phyloP scores from a whole-genome alignment of 1,140 invertebrate species.

The Daktulosphaira vitifoliae region DNA sequence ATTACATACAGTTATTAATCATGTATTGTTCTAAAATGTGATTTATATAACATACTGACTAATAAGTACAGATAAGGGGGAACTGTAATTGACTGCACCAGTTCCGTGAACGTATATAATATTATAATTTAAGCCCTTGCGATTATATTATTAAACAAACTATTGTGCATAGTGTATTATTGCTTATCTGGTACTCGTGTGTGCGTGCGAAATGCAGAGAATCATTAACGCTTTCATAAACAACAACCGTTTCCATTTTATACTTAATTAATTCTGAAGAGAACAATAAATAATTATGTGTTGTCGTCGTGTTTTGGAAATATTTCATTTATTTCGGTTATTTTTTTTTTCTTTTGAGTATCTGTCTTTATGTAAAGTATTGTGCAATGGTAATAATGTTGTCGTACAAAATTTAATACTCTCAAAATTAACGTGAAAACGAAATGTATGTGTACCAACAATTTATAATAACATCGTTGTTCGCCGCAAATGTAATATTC shows the following conservation, averaged over 20 bases:
- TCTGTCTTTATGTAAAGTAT: too few relatives aligned
- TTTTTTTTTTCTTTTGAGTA: too few relatives aligned
- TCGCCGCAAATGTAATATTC: too few relatives aligned
- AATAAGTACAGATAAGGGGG: neutral
- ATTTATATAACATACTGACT: too few relatives aligned
- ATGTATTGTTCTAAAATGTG: too few relatives aligned
- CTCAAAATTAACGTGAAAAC: too few relatives aligned
- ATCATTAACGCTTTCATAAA: conserved; percentile 30
- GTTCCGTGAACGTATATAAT: neutral
- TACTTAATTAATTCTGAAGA: conserved; percentile 32
- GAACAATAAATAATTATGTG: conserved; percentile 27
- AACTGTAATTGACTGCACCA: conserved; percentile 19
- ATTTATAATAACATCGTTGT: too few relatives aligned
- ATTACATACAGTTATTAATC: too few relatives aligned
- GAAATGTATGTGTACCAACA: too few relatives aligned
- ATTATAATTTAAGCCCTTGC: neutral
- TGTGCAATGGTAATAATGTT: too few relatives aligned
- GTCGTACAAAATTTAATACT: too few relatives aligned
- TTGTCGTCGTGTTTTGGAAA: conserved; percentile 26
- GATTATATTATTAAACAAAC: conserved; percentile 27
- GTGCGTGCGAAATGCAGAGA: conserved; percentile 11
- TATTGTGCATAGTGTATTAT: conserved; percentile 8
- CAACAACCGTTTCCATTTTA: conserved; percentile 32
- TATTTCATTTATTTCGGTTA: conserved; percentile 7
- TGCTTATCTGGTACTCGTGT: neutral